These are phyloP conservation scores for Acleris emargana DNA, from an alignment of 2,888 invertebrate genomes.

Conservation along the genomic window DNA sequence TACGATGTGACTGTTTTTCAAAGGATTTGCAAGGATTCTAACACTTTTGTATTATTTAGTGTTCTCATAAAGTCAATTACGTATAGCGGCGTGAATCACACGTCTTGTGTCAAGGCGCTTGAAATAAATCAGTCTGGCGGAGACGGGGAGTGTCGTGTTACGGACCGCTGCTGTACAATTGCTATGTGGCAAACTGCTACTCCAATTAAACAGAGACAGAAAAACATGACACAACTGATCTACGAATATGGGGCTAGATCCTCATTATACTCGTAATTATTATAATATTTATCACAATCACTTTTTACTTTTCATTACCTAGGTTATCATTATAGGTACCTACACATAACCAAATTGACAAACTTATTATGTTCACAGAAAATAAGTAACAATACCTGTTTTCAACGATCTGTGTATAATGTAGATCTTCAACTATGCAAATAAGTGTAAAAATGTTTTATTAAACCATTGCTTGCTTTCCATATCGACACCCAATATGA, in stretches of 20 bases:
- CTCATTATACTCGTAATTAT: too few relatives aligned
- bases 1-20: constrained; percentile 28
- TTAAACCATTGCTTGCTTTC: too few relatives aligned
- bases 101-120: constrained; percentile 45
- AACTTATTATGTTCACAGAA: too few relatives aligned
- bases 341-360: too few relatives aligned
- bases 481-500: too few relatives aligned
- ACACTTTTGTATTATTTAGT: constrained; percentile 19
- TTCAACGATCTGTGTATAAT: too few relatives aligned
- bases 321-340: too few relatives aligned
- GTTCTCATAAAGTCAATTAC: constrained; percentile 28
- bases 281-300: too few relatives aligned
- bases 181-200: neutral
- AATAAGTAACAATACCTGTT: too few relatives aligned
- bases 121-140: constrained; percentile 48
- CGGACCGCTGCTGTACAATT: constrained; percentile 9
- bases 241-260: neutral
- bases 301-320: too few relatives aligned
- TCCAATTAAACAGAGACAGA: neutral
- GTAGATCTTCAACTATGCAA: too few relatives aligned
- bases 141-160: constrained; percentile 29
- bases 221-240: neutral
- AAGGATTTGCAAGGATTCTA: constrained; percentile 12
- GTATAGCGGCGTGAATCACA: constrained; percentile 28
- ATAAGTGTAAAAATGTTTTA: too few relatives aligned